phyloP scores from a whole-genome alignment of 2,113 vertebrate species.

The Xyrauchen texanus region DNA sequence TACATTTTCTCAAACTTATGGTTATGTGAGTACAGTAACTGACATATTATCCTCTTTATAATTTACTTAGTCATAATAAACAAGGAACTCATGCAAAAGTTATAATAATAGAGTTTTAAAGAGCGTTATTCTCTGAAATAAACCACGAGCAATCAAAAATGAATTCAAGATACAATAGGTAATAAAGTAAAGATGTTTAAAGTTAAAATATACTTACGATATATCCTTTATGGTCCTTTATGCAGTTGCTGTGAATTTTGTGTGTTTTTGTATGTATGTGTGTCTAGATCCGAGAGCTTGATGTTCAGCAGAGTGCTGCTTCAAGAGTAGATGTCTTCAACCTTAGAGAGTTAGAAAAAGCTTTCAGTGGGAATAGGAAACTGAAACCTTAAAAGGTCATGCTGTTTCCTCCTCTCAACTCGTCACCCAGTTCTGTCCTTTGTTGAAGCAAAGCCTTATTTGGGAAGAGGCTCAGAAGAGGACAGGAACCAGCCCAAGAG shows the following conservation, averaged over 20 bases:
- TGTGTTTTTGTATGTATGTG: not conserved
- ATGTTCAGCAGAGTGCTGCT: conserved; percentile 43
- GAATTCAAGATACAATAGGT: too few relatives aligned
- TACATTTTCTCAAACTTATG: too few relatives aligned
- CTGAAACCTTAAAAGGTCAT: conserved; percentile 49
- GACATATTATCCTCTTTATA: too few relatives aligned
- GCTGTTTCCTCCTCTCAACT: conserved; percentile 26
- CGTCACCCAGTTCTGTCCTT: not conserved
- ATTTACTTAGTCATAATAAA: too few relatives aligned
- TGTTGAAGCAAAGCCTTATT: conserved; percentile 71
- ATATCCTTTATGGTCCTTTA: too few relatives aligned
- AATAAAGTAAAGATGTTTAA: too few relatives aligned
- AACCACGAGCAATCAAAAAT: too few relatives aligned
- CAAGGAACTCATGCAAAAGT: too few relatives aligned
- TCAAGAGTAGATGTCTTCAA: conserved; percentile 48
- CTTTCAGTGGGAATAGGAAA: conserved; percentile 43
- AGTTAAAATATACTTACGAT: conserved; percentile 46
- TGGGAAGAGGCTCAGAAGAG: conserved; percentile 61
- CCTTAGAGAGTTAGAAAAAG: conserved; percentile 38
- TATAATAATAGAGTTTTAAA: too few relatives aligned
- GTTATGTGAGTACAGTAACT: too few relatives aligned
- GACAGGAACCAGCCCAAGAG: conserved; percentile 51
- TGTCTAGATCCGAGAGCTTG: conserved; percentile 41
- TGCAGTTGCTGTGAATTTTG: not conserved
- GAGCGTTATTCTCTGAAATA: too few relatives aligned